phyloP scores from a whole-genome alignment of 2,888 invertebrate species.

The Strigamia maritima region DNA sequence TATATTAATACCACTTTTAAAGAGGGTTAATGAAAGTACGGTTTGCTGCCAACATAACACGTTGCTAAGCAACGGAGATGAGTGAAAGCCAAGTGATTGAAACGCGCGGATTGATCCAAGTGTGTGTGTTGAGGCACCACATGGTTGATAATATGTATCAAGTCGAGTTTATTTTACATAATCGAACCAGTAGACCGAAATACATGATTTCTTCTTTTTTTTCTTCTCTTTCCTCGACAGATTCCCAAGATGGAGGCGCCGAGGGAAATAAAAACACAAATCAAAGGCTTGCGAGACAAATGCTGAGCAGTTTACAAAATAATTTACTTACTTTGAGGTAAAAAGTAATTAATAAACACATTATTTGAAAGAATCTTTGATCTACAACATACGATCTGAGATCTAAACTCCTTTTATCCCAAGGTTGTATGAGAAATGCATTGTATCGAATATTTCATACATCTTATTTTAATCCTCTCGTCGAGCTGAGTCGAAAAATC shows the following conservation, averaged over 20 bases:
- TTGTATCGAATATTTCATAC: too few relatives aligned
- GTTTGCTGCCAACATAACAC: neutral
- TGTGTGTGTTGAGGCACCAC: conserved; percentile 2
- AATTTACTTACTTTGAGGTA: neutral
- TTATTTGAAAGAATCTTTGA: too few relatives aligned
- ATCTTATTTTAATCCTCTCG: too few relatives aligned
- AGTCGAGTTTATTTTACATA: neutral
- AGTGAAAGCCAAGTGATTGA: conserved; percentile 14
- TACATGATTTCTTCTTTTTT: neutral
- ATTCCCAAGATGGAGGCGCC: neutral
- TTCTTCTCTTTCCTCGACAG: neutral
- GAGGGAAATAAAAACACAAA: neutral
- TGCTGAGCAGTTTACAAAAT: neutral
- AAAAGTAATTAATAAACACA: too few relatives aligned
- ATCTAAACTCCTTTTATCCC: too few relatives aligned
- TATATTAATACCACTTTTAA: neutral
- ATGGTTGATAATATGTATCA: neutral
- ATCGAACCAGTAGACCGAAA: neutral
- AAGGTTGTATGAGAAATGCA: too few relatives aligned
- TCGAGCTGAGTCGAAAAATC: too few relatives aligned
- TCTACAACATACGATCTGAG: too few relatives aligned
- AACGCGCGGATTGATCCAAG: neutral
- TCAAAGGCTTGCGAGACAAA: neutral
- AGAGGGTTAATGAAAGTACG: neutral
- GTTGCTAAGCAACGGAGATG: conserved; percentile 11